Base-by-base conservation (phyloP, 2,113 vertebrate genomes). In the Formicarius rufipectus region DNA sequence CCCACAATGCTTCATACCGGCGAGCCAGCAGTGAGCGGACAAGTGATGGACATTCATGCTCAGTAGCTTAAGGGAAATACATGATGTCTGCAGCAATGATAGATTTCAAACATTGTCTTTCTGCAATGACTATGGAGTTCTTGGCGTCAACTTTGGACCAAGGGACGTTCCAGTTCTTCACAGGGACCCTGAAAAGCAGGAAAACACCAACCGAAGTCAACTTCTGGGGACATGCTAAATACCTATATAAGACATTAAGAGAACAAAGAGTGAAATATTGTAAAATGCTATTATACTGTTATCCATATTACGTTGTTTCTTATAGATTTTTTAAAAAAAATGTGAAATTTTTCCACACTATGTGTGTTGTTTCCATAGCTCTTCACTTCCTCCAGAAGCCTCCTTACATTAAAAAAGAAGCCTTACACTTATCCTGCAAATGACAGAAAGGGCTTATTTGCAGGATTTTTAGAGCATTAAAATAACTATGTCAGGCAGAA, bases 301-400 rank as follows among this genome's bases (percentile, higher is more conserved):
- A 99, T 99, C 99, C 99, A 99, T 99, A 99, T 99, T 99, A 99
- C 98, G 98, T 99, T 99, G 99, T 99, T 99, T 99, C 99, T 99
- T 99, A 99, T 99, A 99, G 99, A 99, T 99, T 99, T 99, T 99
- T 99, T 99, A 98, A 98, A 99, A 99, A 99, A 98, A 99, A 99
- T 99, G 99, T 99, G 98, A 99, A 99, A 99, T 98, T 99, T 99
- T 98, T 99, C 98, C 99, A 99, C 99, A 99, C 98, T 99, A 98
- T 99, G 99, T 99, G 99, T 99, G 98, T 98, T 98, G 98, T 99
- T 98, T 98, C 98, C 99, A 99, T 99, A 98, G 98, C 98, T 98
- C 98, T 98, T 98, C 98, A 98, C 98, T 99, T 98, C 98, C 97
- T 98, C 98, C 98, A 98, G 98, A 97, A 99, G 98, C 98, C 98